Base-by-base conservation (phyloP, 2,113 vertebrate genomes). In the Corvus cornix region DNA sequence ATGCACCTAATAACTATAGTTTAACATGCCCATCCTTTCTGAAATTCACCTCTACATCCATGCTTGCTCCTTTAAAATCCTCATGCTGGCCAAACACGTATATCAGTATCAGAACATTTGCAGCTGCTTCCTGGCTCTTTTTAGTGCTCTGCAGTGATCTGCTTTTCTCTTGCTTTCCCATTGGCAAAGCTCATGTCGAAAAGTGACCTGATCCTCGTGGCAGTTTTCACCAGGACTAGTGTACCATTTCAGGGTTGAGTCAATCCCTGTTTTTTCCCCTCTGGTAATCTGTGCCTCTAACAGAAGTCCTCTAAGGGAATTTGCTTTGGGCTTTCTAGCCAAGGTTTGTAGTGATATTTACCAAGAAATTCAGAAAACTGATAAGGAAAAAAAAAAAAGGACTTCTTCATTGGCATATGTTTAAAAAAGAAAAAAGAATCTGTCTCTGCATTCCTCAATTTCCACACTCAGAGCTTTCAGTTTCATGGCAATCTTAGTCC, bases 401-500 rank as follows among this genome's bases (percentile, higher is more conserved):
- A 37, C 12, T 52, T 80, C 49, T 88, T 96, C 64, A 64, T 26
- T 81, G 23, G 4, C 21, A 33, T 56, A 78, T 60, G 17, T 66
- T 95, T 53, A 41, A 84, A 96, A 95, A 79, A 44, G 64, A 53
- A 93, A 84, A 84, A 79, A 68, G 28, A 73, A 90, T 87, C 87
- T 93, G 76, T 73, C 86, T 58, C 31, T 87, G 83, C 86, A 89
- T 96, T 95, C 84, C 60, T 10, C 74, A 81, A 84, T 96, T 96
- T 96, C 79, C 92, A 96, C 86, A 91, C 86, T 31, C 66, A 56
- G 41, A 82, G 44, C 64, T 95, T 89, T 81, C 56, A 72, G 92
- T 90, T 96, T 94, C 90, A 93, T 87, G 95, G 83, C 69, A 94
- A 87, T 95, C 83, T 89, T 46, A 79, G 90, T 72, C 76, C 58